These are phyloP conservation scores for Rhyacichthys aspro DNA, from an alignment of 2,797 vertebrate genomes.

Conservation along the genomic window DNA sequence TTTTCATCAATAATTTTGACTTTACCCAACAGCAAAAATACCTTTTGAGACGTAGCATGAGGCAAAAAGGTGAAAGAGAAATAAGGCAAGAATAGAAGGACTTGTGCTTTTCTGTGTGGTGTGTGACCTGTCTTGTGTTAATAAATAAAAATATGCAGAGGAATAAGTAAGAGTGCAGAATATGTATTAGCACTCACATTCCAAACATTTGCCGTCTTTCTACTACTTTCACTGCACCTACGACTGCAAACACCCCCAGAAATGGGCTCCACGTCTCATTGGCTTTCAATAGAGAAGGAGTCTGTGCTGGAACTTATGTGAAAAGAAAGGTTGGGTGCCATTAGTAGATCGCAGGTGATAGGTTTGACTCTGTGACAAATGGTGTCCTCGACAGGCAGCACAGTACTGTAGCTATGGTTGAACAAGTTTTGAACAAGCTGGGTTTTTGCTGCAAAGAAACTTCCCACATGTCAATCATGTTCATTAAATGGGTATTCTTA, in stretches of 20 bases:
- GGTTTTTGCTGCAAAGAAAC: too few species aligned
- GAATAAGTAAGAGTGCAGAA: too few species aligned
- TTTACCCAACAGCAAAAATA: slow-evolving; percentile 8
- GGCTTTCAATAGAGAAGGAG: slow-evolving; percentile 18
- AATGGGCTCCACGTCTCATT: too few species aligned
- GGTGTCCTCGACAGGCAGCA: neutral
- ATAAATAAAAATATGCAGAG: neutral
- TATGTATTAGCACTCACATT: too few species aligned
- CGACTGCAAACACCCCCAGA: too few species aligned
- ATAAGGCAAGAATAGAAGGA: slow-evolving; percentile 7
- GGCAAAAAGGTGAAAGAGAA: slow-evolving; percentile 16
- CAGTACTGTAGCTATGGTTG: too few species aligned
- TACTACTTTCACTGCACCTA: neutral
- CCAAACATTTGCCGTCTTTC: neutral
- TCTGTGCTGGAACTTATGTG: slow-evolving; percentile 12
- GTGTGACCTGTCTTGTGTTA: neutral
- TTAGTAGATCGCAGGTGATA: slow-evolving; percentile 25
- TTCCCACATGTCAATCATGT: too few species aligned
- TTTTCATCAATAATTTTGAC: slow-evolving; percentile 40
- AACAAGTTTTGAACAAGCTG: slow-evolving; percentile 12
- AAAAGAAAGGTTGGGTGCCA: slow-evolving; percentile 11
- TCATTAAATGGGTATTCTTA: too few species aligned
- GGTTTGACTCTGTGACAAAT: slow-evolving; percentile 29
- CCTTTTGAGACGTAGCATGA: slow-evolving; percentile 5
- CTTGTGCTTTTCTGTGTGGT: slow-evolving; percentile 7